These are phyloP conservation scores for Hypotaenidia philippensis DNA, from an alignment of 2,797 vertebrate species.

Conservation along the genomic window DNA sequence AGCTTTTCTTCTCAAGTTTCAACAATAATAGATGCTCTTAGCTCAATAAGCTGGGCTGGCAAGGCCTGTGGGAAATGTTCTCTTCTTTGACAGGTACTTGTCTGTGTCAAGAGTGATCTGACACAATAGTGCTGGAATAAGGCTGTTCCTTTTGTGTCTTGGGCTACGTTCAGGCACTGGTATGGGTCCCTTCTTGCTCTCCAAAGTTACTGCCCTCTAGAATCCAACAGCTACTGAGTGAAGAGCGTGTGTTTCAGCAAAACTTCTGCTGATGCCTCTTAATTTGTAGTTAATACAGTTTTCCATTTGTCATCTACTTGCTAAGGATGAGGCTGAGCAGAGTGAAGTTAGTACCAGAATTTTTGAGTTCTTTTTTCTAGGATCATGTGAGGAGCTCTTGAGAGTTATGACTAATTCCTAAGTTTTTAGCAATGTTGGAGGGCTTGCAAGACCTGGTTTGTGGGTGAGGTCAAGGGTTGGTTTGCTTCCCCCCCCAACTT, in stretches of 20 bases:
- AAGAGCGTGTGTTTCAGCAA: background rate
- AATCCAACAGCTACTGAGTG: background rate
- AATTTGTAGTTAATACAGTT: background rate
- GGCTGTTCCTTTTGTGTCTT: background rate
- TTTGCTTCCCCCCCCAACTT: too few relatives aligned
- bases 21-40: background rate
- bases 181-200: too few relatives aligned
- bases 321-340: background rate
- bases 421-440: background rate
- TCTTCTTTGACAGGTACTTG: background rate
- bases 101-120: background rate
- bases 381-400: background rate
- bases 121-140: background rate
- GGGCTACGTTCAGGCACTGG: background rate
- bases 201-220: background rate
- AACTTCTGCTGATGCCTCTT: background rate
- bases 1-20: background rate
- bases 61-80: background rate
- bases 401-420: background rate
- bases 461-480: background rate
- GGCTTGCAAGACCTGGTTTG: background rate
- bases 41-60: background rate
- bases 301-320: background rate
- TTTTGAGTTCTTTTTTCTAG: background rate
- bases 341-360: background rate